These are phyloP conservation scores for Diuraphis noxia DNA, from an alignment of 1,140 invertebrate species.

Conservation along the genomic window DNA sequence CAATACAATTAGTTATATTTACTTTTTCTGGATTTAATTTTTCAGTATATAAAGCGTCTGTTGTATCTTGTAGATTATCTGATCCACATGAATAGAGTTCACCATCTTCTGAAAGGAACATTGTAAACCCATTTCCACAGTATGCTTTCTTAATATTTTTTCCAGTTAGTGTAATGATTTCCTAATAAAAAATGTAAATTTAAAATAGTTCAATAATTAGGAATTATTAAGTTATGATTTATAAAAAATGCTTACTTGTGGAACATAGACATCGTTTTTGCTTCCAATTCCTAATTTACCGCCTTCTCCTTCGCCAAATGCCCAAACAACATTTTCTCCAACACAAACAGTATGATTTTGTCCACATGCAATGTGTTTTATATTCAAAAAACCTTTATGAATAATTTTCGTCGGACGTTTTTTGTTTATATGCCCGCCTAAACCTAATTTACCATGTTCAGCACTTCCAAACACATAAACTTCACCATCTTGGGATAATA, in stretches of 20 bases:
- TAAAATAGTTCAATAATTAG: neutral
- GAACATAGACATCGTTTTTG: slow-evolving; percentile 64
- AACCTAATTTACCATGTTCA: slow-evolving; percentile 70
- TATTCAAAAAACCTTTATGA: slow-evolving; percentile 60
- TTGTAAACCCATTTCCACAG: slow-evolving; percentile 69
- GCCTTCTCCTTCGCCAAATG: slow-evolving; percentile 72
- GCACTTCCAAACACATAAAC: slow-evolving; percentile 72
- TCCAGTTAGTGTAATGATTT: slow-evolving; percentile 65
- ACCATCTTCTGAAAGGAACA: slow-evolving; percentile 68
- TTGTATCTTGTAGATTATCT: slow-evolving; percentile 65
- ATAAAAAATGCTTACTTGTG: slow-evolving; percentile 58
- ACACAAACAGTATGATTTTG: slow-evolving; percentile 70
- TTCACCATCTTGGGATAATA: slow-evolving; percentile 69
- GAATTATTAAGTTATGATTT: neutral
- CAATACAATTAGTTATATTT: neutral
- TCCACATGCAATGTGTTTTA: slow-evolving; percentile 67
- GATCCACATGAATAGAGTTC: slow-evolving; percentile 68
- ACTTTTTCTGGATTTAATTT: slow-evolving; percentile 56
- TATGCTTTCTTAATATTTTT: slow-evolving; percentile 67
- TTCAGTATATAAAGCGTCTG: slow-evolving; percentile 58
- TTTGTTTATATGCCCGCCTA: slow-evolving; percentile 67
- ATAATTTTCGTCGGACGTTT: slow-evolving; percentile 67
- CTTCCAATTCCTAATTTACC: slow-evolving; percentile 70
- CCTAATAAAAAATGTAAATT: slow-evolving; percentile 58
- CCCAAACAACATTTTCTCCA: slow-evolving; percentile 65